Base-by-base conservation (phyloP, 2,797 vertebrate species). In the Falco rusticolus region DNA sequence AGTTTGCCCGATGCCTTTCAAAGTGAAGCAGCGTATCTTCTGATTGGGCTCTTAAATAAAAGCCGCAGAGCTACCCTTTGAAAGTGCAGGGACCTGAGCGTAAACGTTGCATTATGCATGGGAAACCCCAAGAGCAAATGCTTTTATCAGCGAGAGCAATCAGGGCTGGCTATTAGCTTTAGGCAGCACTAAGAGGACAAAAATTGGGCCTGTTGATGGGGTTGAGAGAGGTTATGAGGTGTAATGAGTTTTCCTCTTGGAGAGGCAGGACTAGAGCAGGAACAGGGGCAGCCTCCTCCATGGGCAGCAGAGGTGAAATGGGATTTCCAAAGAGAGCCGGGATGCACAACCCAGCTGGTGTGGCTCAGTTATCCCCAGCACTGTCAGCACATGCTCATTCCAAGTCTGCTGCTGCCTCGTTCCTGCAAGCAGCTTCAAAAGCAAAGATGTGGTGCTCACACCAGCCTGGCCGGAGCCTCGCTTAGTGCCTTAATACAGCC, bases 41-140 rank as follows among this genome's bases (percentile, higher is more conserved):
- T 94, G 94, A 93, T 47, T 89, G 90, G 87, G 57, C 84, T 92
- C 19, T 97, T 72, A 96, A 93, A 63, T 71, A 82, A 80, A 90
- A 93, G 54, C 84, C 11, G 2, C 69, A 47, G 61, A 87, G 70
- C 78, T 81, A 87, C 71, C 48, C 90, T 96, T 94, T 95, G 96
- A 95, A 95, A 94, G 41, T 10, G 45, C 82, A 65, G 0, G 13
- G 95, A 45, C 70, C 64, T 21, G 56, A 63, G 71, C 5, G 4
- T 61, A 75, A 90, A 72, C 2, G 51, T 57, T 96, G 90, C 93
- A 87, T 93, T 93, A 95, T 87, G 84, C 65, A 83, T 90, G 84
- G 74, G 12, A 83, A 96, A 90, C 84, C 89, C 48, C 0, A 43
- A 89, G 47, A 95, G 76, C 69, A 92, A 97, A 93, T 31, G 87